Percentiles rank a stretch among this genome's conserved stretches.
Evolutionary conservation across 2,888 invertebrate genomes (phyloP).

Genomic region (Cosmia pyralina): DNA sequence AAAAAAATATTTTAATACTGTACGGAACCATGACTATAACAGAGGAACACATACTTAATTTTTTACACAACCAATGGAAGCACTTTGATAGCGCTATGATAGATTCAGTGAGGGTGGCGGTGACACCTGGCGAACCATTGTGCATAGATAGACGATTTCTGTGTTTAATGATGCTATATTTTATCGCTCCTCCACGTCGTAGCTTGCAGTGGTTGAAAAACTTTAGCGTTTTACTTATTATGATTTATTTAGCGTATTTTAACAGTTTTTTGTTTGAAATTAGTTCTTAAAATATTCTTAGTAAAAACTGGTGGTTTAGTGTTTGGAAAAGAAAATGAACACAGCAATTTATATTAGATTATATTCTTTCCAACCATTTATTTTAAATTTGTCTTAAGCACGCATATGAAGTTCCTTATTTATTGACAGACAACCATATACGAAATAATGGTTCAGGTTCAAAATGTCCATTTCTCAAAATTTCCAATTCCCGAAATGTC

Average conservation of each 20-base stretch:
- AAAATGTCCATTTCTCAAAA: no score
- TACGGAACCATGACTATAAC: constrained; percentile 51
- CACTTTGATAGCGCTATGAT: constrained; percentile 70
- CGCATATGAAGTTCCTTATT: no score
- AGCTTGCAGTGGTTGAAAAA: constrained; percentile 56
- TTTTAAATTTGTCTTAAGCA: no score
- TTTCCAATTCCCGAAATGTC: no score
- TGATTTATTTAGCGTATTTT: constrained; percentile 42
- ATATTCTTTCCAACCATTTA: no score
- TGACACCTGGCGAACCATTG: constrained; percentile 68
- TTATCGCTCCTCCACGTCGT: constrained; percentile 63
- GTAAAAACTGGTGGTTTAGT: no score
- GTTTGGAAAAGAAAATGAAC: constrained; percentile 1
- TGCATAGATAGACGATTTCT: constrained; percentile 65
- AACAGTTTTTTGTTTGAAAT: constrained; percentile 12
- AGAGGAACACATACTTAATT: constrained; percentile 50
- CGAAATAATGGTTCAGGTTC: no score
- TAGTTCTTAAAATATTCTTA: neutral
- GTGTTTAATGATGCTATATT: constrained; percentile 75
- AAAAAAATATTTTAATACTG: neutral
- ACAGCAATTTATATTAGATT: constrained; percentile 12
- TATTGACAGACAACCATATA: no score
- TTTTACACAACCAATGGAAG: constrained; percentile 62
- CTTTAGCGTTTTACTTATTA: constrained; percentile 42
- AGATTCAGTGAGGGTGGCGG: constrained; percentile 70